Evolutionary conservation across 1,140 invertebrate genomes (phyloP).

Genomic region (Acromyrmex charruanus): DNA sequence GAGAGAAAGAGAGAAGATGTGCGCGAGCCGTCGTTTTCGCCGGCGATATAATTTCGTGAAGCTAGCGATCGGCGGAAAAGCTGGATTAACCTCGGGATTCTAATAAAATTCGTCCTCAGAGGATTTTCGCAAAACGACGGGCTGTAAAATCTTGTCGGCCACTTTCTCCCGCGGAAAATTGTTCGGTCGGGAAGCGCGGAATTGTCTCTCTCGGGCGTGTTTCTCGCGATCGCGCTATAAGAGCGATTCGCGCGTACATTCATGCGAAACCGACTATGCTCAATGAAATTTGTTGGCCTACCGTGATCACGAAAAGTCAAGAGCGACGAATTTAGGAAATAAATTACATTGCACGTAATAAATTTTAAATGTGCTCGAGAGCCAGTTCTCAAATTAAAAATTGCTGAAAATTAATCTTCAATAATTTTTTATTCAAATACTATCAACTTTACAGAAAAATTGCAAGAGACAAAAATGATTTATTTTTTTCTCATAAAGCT

Average conservation of each 20-base stretch:
- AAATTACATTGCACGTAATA: slow-evolving; percentile 4
- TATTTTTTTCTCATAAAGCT: no score
- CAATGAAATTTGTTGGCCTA: slow-evolving; percentile 29
- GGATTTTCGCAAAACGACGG: slow-evolving; percentile 58
- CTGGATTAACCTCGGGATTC: slow-evolving; percentile 58
- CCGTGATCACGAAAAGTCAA: slow-evolving; percentile 13
- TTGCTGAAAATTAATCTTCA: no score
- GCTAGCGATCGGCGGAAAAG: slow-evolving; percentile 44
- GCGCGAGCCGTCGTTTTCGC: slow-evolving; percentile 4
- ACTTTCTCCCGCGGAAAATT: slow-evolving; percentile 25
- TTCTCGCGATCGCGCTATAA: slow-evolving; percentile 25
- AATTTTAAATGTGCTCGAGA: background rate
- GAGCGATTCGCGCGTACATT: slow-evolving; percentile 21
- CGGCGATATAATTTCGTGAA: slow-evolving; percentile 52
- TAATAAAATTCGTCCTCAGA: slow-evolving; percentile 64
- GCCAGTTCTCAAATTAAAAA: background rate
- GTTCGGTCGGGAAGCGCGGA: slow-evolving; percentile 32
- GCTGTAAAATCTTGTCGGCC: slow-evolving; percentile 58
- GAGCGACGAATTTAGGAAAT: background rate
- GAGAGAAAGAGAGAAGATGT: no score
- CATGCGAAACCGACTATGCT: background rate
- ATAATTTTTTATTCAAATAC: no score
- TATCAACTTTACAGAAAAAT: no score
- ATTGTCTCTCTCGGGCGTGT: slow-evolving; percentile 46
- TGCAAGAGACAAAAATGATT: no score